Base-by-base conservation (phyloP, 2,797 vertebrate species). In the Echeneis naucrates region DNA sequence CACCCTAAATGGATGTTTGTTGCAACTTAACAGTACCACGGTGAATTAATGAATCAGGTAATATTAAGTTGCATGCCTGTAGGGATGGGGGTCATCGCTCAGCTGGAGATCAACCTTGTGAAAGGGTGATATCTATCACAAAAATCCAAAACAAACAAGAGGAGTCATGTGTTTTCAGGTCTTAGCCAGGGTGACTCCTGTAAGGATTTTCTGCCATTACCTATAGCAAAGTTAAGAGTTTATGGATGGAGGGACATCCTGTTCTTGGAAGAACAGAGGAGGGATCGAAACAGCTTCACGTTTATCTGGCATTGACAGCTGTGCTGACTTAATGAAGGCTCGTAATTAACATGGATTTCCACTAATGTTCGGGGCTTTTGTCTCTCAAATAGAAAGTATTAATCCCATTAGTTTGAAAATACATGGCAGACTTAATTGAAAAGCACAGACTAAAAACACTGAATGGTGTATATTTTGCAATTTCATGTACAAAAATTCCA, bases 271-370 rank as follows among this genome's bases (percentile, higher is more conserved):
- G 77, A 88, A 80, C 80, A 77, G 60, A 35, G 68, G 72, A 86
- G 89, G 84, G 91, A 92, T 94, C 91, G 95, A 96, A 92, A 83
- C 54, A 13, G 83, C 72, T 82, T 83, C 84, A 86, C 90, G 91
- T 96, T 95, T 95, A 94, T 96, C 94, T 96, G 75, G 61, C 92
- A 89, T 95, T 87, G 94, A 94, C 96, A 96, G 94, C 94, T 96
- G 94, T 92, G 84, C 89, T 64, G 78, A 93, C 88, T 93, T 95
- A 96, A 96, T 95, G 90, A 94, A 93, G 84, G 88, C 92, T 93
- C 93, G 89, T 92, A 96, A 96, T 95, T 95, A 94, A 91, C 89
- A 94, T 95, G 91, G 93, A 95, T 95, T 96, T 96, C 92, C 93
- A 72, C 89, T 93, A 95, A 95, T 94, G 91, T 90, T 92, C 82